A percentile compares a stretch with the other conserved stretches of the same genome.
phyloP scores from a whole-genome alignment of 92 coral and sea anemone genomes.

The Epizoanthus ramosus region DNA sequence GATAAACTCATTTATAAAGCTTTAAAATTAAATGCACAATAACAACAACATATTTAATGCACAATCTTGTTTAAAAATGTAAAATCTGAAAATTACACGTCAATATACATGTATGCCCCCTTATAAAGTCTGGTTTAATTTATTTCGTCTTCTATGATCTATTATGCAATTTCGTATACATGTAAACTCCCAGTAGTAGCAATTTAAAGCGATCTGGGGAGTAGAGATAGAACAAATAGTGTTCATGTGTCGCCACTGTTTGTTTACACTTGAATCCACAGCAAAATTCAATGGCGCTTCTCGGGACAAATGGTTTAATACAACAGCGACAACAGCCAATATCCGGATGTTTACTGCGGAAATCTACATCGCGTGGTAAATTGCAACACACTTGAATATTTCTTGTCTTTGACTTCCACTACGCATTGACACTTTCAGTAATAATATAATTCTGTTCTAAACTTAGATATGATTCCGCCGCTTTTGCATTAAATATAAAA shows the following conservation, averaged over 20 bases:
- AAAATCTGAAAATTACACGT: no score
- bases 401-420: no score
- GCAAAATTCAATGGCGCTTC: not conserved
- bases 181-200: not conserved
- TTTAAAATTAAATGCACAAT: no score
- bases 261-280: slow-evolving; percentile 1
- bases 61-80: no score
- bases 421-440: not conserved
- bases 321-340: no score
- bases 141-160: not conserved
- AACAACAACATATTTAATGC: no score
- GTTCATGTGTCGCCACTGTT: not conserved
- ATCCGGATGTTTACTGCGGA: slow-evolving; percentile 15
- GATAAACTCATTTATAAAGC: no score
- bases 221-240: not conserved
- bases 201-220: no score
- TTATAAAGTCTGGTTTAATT: no score
- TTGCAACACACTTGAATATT: not conserved
- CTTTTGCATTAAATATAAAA: not conserved
- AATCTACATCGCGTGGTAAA: not conserved
- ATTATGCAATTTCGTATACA: no score
- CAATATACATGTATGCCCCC: no score
- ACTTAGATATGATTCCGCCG: slow-evolving; percentile 1
- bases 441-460: not conserved
- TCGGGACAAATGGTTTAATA: not conserved